Evolutionary conservation across 2,888 invertebrate species (phyloP), one percentile per base, ranked within the genome.

Genomic region (Eurytoma adleriae): DNA sequence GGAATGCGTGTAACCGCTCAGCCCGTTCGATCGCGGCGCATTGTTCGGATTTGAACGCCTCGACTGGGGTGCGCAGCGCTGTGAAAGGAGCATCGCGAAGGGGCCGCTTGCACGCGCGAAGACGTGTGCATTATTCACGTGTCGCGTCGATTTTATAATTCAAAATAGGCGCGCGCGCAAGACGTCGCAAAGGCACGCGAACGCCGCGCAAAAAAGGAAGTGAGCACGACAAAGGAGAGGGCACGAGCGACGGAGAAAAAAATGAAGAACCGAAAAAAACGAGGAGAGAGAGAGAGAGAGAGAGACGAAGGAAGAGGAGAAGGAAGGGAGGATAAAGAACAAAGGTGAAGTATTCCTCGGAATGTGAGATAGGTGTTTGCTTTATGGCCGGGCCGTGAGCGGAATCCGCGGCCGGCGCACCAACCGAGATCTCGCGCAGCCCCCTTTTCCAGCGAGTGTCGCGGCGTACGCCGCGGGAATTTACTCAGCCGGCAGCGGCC

Each of bases 371-470:
- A 84, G 82, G 59, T 75, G 83, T 80, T 80, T 85, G 83, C 83
- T 86, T 86, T 86, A 86, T 85, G 83, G 83, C 75, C 73, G 70
- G 74, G 83, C 72, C 85, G 85, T 86, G 84, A 84, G 83, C 76
- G 77, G 85, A 86, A 86, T 85, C 83, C 83, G 71, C 78, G 79
- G 3, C 1, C 76, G 75, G 81, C 80, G 74, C 79, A 69, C 82
- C 62, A 30, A 30, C 70, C 66, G 54, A 67, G 71, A 76, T 66
- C 72, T 72, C 72, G 71, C 57, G 30, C 59, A 40, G 24, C 59
- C 30, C 67, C 72, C 50, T 77, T 67, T 67, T 67, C 14, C 66
- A 16, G 12, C 16, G n/a, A 7, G 61, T 54, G 57, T 52, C 10
- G 20, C 76, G 20, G 72, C 77, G 78, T 77, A 74, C 78, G 61